Conservation (phyloP, 2,888 invertebrate species). For the Erebia aethiops region DNA sequence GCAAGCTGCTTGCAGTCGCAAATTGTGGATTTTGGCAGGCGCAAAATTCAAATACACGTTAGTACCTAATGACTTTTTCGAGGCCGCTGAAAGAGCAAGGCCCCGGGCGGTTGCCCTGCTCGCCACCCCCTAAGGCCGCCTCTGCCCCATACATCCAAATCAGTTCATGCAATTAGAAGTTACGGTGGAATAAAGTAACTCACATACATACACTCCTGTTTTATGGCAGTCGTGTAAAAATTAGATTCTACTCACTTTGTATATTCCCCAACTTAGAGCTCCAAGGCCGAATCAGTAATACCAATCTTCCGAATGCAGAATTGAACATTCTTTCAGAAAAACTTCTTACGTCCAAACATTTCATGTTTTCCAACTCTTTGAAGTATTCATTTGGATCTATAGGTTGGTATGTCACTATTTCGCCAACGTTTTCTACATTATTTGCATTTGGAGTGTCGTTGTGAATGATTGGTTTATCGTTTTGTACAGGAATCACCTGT, state of each 20-base stretch:
- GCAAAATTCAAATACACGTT: too few relatives aligned
- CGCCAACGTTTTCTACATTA: constrained; percentile 4
- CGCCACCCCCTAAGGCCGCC: too few relatives aligned
- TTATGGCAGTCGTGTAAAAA: too few relatives aligned
- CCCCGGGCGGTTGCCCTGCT: too few relatives aligned
- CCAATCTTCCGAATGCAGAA: constrained; percentile 61
- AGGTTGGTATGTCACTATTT: background rate
- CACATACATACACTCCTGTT: too few relatives aligned
- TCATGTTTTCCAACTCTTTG: constrained; percentile 54
- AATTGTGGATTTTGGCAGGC: too few relatives aligned
- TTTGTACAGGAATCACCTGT: background rate
- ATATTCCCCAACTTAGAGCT: constrained; percentile 63
- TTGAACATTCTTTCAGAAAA: constrained; percentile 67
- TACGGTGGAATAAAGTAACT: too few relatives aligned
- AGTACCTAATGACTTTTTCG: too few relatives aligned
- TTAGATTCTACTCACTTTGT: constrained; percentile 52
- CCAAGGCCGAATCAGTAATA: constrained; percentile 70
- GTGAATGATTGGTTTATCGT: background rate
- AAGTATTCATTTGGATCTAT: constrained; percentile 52
- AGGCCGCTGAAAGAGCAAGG: too few relatives aligned
- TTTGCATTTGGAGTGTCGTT: constrained; percentile 1
- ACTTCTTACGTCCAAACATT: constrained; percentile 53
- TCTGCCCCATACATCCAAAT: too few relatives aligned
- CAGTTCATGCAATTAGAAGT: too few relatives aligned
- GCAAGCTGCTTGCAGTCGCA: too few relatives aligned